These are phyloP conservation scores for Zaprionus obscuricornis DNA, from an alignment of 2,888 invertebrate genomes.

Conservation along the genomic window DNA sequence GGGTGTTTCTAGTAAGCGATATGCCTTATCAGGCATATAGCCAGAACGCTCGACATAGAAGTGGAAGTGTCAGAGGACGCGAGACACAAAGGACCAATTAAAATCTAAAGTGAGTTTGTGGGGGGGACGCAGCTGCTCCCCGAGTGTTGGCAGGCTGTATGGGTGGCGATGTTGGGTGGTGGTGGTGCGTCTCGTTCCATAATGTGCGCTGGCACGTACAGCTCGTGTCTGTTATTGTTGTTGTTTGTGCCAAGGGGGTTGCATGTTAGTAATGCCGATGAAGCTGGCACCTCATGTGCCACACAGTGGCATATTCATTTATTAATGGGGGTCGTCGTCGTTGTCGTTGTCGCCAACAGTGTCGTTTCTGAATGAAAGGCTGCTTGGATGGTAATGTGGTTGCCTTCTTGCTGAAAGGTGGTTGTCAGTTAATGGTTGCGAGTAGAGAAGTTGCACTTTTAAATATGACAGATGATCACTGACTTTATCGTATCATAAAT, in stretches of 20 bases:
- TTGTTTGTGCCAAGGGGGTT: conserved; percentile 37
- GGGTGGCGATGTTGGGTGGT: conserved; percentile 19
- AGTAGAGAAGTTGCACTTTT: conserved; percentile 8
- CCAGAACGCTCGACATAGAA: conserved; percentile 14
- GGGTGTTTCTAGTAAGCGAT: conserved; percentile 59
- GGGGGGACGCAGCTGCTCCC: conserved; percentile 43
- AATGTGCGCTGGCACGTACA: conserved; percentile 60
- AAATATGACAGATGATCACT: conserved; percentile 23
- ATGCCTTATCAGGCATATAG: conserved; percentile 66
- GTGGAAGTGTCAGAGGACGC: conserved; percentile 51
- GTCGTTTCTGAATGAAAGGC: conserved; percentile 12
- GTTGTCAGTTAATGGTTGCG: conserved; percentile 46
- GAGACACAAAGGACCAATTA: conserved; percentile 81
- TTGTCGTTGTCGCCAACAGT: conserved; percentile 15
- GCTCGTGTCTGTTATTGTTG: conserved; percentile 36
- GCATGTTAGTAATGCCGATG: conserved; percentile 55
- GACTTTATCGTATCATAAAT: too few species aligned
- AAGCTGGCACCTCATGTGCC: conserved; percentile 63
- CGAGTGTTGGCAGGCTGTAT: neutral
- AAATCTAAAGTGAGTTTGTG: conserved; percentile 65
- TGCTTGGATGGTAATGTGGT: conserved; percentile 29
- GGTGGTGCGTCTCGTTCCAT: neutral
- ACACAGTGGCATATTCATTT: conserved; percentile 68
- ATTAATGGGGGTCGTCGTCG: conserved; percentile 62
- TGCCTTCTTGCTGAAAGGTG: conserved; percentile 55